A percentile compares a stretch with the other conserved stretches of the same genome.
These are phyloP conservation scores for Resseliella maxima DNA, from an alignment of 2,888 invertebrate species.

Conservation along the genomic window DNA sequence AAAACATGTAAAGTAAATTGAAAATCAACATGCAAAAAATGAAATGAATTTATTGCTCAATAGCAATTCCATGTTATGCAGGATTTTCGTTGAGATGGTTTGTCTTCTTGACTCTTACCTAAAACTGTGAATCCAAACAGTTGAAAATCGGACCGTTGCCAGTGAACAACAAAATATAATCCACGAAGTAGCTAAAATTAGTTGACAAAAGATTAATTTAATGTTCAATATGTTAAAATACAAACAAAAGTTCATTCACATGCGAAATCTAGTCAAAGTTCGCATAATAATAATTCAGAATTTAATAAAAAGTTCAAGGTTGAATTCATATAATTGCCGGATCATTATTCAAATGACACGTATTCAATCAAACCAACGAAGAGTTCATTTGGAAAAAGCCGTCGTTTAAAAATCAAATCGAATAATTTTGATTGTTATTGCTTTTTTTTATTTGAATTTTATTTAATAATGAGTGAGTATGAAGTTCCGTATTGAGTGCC, in stretches of 20 bases:
- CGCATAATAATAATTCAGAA: neutral
- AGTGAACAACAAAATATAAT: neutral
- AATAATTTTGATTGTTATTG: constrained; percentile 49
- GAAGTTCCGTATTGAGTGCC: neutral
- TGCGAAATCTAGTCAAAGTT: neutral
- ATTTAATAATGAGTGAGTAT: constrained; percentile 48
- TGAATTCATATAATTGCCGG: neutral
- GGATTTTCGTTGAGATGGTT: neutral
- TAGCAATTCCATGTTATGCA: neutral
- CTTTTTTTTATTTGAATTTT: constrained; percentile 33
- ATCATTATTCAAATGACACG: neutral
- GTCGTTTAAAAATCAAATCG: neutral
- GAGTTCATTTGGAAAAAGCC: neutral
- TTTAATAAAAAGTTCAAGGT: constrained; percentile 23
- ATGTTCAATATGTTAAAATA: neutral
- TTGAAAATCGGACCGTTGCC: neutral
- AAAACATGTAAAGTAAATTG: neutral
- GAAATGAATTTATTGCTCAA: neutral
- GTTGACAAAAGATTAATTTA: neutral
- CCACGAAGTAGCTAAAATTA: no score
- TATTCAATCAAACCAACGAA: constrained; percentile 13
- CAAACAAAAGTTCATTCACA: neutral
- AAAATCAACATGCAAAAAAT: constrained; percentile 23
- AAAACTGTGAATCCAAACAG: neutral
- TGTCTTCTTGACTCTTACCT: neutral